Evolutionary conservation across 2,888 invertebrate genomes (phyloP), one percentile per base, ranked within the genome.

Genomic region (Drymonia ruficornis): DNA sequence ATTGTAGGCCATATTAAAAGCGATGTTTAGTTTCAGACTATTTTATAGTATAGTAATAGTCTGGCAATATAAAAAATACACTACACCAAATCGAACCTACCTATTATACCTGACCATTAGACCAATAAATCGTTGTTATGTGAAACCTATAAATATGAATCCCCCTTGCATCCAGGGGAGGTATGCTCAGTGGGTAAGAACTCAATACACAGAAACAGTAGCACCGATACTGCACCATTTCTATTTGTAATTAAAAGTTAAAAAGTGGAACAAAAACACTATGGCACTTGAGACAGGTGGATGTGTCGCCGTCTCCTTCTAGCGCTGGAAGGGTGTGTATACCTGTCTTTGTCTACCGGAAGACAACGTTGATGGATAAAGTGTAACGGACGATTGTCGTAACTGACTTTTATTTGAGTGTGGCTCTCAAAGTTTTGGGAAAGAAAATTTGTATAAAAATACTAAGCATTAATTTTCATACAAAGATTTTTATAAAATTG

Each of bases 301-400:
- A 84, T 76, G 65, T 75, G 48, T 51, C 46, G 49, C 63, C 29
- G 64, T 84, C 85, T 71, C 78, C 36, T 52, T 87, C 78, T 49
- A 13, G 4, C 76, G 1, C 12, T 0, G 0, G 0, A 4, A 1
- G 13, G 0, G 2, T 2, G 61, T 47, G 63, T 86, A 64, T 12
- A 8, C 47, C 68, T 55, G 54, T 87, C 89, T 67, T 79, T 57
- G 18, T 88, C 85, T 77, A 77, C 75, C 87, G 86, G 87, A 88
- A 86, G 84, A 83, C 78, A 61, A 72, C 67, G 73, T 76, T 82
- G 82, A 78, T 83, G 86, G 82, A 77, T 83, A 86, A 86, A 87
- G 76, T 89, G 86, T 91, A 91, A 91, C 91, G 89, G 89, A 86
- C 78, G 76, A 78, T 83, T 85, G 86, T 85, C 79, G 88, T 89